Percentiles rank a stretch among this genome's conserved stretches.
These are phyloP conservation scores for Salvator merianae DNA, from an alignment of 2,113 vertebrate genomes.

Conservation along the genomic window DNA sequence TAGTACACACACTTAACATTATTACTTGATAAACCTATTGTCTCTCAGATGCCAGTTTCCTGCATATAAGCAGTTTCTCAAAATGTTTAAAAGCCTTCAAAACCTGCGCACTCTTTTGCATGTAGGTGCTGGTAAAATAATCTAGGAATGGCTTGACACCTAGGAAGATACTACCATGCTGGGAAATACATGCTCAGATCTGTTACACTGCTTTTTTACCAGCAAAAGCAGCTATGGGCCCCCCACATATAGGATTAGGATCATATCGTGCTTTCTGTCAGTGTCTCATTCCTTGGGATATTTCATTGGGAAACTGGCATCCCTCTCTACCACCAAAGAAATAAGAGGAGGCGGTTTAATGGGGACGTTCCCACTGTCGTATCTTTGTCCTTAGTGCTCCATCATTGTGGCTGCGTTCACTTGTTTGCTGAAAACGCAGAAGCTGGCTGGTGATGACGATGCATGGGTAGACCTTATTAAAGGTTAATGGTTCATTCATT, in stretches of 20 bases:
- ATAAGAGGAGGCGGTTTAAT: not conserved
- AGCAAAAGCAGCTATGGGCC: not conserved
- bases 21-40: too few species aligned
- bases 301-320: too few species aligned
- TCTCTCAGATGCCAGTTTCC: too few species aligned
- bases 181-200: not conserved
- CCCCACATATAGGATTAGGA: not conserved
- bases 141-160: not conserved
- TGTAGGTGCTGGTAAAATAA: too few species aligned
- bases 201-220: not conserved
- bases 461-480: constrained; percentile 58
- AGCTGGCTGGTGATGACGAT: constrained; percentile 55
- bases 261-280: not conserved
- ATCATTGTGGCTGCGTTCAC: constrained; percentile 33
- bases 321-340: too few species aligned
- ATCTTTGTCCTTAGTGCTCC: not conserved
- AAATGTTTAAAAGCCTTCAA: too few species aligned
- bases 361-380: not conserved
- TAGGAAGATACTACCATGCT: not conserved
- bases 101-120: too few species aligned
- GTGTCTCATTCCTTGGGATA: not conserved
- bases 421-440: constrained; percentile 50
- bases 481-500: constrained; percentile 61
- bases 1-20: too few species aligned
- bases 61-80: too few species aligned